phyloP scores from a whole-genome alignment of 2,888 invertebrate species.

The Epinotia ramella region DNA sequence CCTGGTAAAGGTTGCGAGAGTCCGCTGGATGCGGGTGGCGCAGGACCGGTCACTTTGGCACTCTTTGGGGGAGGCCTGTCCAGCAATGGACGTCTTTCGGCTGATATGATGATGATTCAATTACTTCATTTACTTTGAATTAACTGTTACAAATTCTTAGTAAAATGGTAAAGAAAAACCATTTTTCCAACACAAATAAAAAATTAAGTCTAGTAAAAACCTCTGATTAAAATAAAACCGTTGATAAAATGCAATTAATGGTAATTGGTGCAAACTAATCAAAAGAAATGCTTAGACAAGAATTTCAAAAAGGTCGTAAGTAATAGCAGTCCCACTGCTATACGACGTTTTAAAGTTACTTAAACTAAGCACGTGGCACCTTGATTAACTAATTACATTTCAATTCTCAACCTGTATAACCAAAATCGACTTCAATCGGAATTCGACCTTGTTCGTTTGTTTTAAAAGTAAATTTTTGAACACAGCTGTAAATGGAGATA shows the following conservation, averaged over 20 bases:
- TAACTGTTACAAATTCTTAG: too few relatives aligned
- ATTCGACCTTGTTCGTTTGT: not conserved
- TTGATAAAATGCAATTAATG: constrained; percentile 9
- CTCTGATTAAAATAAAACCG: constrained; percentile 4
- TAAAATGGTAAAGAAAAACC: not conserved
- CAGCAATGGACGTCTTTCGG: too few relatives aligned
- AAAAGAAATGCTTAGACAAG: not conserved
- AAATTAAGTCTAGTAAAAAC: not conserved
- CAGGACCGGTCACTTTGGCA: too few relatives aligned
- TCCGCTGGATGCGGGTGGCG: too few relatives aligned
- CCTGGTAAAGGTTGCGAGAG: too few relatives aligned
- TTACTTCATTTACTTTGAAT: too few relatives aligned
- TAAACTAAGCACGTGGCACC: constrained; percentile 38
- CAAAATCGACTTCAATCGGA: not conserved
- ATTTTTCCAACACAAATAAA: constrained; percentile 3
- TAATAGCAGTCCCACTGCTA: not conserved
- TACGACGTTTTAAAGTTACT: not conserved
- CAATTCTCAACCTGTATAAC: constrained; percentile 1
- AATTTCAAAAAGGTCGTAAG: not conserved
- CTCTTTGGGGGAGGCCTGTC: too few relatives aligned
- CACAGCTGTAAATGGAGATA: not conserved
- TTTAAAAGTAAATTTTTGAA: not conserved
- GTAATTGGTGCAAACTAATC: constrained; percentile 4
- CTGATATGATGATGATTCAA: too few relatives aligned
- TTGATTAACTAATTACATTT: constrained; percentile 53